Conservation (phyloP, 2,888 invertebrate genomes). For the Idaea aversata region DNA sequence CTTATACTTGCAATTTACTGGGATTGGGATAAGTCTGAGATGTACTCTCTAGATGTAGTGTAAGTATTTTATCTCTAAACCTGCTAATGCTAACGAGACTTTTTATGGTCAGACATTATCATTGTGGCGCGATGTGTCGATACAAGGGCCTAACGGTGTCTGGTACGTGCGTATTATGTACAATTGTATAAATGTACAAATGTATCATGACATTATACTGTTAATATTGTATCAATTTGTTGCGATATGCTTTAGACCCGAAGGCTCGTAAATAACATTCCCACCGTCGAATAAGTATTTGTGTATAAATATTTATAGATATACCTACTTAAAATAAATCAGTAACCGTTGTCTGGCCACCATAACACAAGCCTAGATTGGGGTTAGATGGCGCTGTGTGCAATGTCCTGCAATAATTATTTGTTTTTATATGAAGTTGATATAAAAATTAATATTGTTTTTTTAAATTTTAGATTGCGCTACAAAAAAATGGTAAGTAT, state of each 20-base stretch:
- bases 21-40: background rate
- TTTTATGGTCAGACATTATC: conserved; percentile 1
- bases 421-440: too few species aligned
- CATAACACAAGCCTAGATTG: too few species aligned
- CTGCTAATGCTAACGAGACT: background rate
- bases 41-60: background rate
- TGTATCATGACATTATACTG: background rate
- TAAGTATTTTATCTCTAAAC: background rate
- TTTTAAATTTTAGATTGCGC: too few species aligned
- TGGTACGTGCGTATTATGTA: background rate
- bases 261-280: background rate
- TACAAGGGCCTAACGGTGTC: background rate
- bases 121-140: background rate
- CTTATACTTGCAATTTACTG: background rate
- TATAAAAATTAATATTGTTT: too few species aligned
- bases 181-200: background rate
- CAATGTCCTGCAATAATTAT: too few species aligned
- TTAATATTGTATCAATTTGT: background rate
- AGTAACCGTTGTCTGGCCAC: background rate
- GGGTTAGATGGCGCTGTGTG: too few species aligned
- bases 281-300: background rate
- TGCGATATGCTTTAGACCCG: background rate
- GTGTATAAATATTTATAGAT: too few species aligned
- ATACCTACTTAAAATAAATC: too few species aligned
- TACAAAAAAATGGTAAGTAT: too few species aligned